Base-by-base conservation (phyloP, 2,888 invertebrate genomes). In the Eulithis testata region DNA sequence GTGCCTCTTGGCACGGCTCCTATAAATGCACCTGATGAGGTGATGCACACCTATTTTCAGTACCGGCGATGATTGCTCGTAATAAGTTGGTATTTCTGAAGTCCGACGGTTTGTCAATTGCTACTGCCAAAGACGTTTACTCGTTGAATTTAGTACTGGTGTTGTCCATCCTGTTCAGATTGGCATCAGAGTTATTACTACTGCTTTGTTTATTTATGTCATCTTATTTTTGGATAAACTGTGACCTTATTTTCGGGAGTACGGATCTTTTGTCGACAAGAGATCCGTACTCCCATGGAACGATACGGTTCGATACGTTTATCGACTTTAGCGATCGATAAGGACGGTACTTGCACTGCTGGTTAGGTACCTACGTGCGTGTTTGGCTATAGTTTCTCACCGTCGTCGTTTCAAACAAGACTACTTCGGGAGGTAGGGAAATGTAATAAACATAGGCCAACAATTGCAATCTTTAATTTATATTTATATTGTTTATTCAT, bases 11-110 rank as follows among this genome's bases (percentile, higher is more conserved):
- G 89, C 88, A 76, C 43, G 31, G 61, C 65, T 82, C 84, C 86
- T 81, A 78, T 76, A 69, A 74, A 75, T 81, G 85, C 86, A 88
- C 81, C 83, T 83, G 83, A 73, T 70, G 70, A 80, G 77, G 80
- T 77, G 79, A 78, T 78, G 78, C 77, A 75, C 56, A 79, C 78
- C 78, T 87, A 85, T 84, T 85, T 21, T 87, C 73, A 75, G 79
- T 76, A 70, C 63, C 54, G 50, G 47, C 63, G 66, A 67, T 68
- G 60, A 69, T 60, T 70, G 58, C 54, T 57, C 66, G 69, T 70
- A 72, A 74, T 74, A 73, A 69, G 67, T 68, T 73, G 69, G 69
- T 65, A 47, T 65, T 65, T 60, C 54, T 55, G 31, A 51, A 43
- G 43, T 64, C 50, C 56, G 45, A 21, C 12, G n/a, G 45, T 52